phyloP scores from a whole-genome alignment of 2,888 invertebrate species.

The Athripsodes cinereus region DNA sequence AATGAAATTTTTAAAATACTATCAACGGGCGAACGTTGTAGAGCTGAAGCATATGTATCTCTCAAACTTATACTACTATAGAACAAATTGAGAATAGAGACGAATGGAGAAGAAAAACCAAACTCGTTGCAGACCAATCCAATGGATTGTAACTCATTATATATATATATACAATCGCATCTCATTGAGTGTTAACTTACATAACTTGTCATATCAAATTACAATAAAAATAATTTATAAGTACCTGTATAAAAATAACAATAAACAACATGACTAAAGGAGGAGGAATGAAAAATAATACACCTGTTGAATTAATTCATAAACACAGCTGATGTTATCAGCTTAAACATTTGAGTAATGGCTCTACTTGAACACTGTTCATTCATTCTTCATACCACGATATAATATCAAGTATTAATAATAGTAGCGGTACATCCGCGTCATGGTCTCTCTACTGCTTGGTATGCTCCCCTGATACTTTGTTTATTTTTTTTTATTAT shows the following conservation, averaged over 20 bases:
- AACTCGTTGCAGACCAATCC: too few species aligned
- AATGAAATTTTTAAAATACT: too few species aligned
- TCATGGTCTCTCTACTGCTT: constrained; percentile 15
- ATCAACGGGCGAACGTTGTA: too few species aligned
- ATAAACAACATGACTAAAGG: neutral
- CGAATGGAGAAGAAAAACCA: too few species aligned
- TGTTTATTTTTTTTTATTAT: constrained; percentile 5
- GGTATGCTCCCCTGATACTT: constrained; percentile 15
- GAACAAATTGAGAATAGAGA: too few species aligned
- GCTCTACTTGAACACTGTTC: neutral
- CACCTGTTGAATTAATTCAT: constrained; percentile 25
- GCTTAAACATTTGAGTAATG: constrained; percentile 26
- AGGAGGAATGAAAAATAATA: constrained; percentile 6
- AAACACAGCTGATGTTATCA: constrained; percentile 20
- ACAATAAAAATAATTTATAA: neutral
- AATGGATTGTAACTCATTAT: too few species aligned
- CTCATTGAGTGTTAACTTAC: too few species aligned
- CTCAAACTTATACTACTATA: too few species aligned
- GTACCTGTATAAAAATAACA: neutral
- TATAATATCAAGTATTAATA: too few species aligned
- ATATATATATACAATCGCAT: too few species aligned
- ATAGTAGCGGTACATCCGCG: too few species aligned
- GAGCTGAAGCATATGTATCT: too few species aligned
- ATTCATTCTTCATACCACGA: constrained; percentile 10
- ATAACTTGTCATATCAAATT: neutral